phyloP scores from a whole-genome alignment of 1,140 invertebrate species.

The Anthonomus grandis region DNA sequence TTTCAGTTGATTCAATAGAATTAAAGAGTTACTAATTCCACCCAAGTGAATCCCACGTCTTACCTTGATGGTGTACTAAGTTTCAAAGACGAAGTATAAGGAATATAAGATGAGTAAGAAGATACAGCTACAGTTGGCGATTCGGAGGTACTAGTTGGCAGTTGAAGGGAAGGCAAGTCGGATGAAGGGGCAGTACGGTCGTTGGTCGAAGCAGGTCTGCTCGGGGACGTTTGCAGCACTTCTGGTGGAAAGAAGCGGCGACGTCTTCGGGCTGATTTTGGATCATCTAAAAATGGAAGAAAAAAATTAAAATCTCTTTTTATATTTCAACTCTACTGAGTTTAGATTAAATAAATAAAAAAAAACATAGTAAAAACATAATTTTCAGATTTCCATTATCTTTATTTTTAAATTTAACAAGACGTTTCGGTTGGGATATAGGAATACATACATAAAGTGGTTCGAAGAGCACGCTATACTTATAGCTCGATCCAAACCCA shows the following conservation, averaged over 20 bases:
- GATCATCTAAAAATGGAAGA: slow-evolving; percentile 47
- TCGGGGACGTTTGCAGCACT: slow-evolving; percentile 24
- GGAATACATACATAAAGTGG: no score
- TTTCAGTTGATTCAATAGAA: not conserved
- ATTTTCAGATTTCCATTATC: no score
- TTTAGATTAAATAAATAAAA: no score
- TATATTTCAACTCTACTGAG: no score
- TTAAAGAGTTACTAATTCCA: no score
- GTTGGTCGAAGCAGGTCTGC: slow-evolving; percentile 26
- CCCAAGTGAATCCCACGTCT: not conserved
- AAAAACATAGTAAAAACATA: no score
- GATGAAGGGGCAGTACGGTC: slow-evolving; percentile 35
- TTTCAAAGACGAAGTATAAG: slow-evolving; percentile 4
- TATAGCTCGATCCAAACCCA: no score
- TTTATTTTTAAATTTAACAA: no score
- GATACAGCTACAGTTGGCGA: slow-evolving; percentile 12
- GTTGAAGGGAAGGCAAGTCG: slow-evolving; percentile 21
- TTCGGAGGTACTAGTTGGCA: slow-evolving; percentile 36
- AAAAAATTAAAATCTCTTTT: not conserved
- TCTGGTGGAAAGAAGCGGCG: slow-evolving; percentile 51
- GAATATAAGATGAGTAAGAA: slow-evolving; percentile 1
- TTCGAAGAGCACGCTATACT: no score
- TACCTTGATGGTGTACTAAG: not conserved
- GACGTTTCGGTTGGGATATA: no score
- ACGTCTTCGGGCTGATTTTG: slow-evolving; percentile 44